Evolutionary conservation across 2,888 invertebrate species (phyloP), one percentile per base, ranked within the genome.

Genomic region (Apotomis betuletana): DNA sequence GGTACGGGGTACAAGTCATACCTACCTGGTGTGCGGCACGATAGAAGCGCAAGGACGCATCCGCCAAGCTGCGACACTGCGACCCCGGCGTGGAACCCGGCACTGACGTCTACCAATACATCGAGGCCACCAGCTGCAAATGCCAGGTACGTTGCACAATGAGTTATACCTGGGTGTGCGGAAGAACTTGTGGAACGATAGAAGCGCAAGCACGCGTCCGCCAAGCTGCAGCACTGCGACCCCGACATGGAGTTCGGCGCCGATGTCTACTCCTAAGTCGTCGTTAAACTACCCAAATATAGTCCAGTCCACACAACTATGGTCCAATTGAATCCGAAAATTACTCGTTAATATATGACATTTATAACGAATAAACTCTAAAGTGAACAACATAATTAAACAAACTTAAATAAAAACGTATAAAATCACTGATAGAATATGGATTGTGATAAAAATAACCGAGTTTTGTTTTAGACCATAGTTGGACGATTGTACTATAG

Each of bases 11-110:
- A 96, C 89, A 98, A 97, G 85, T 97, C 97, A 0, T 95, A 95
- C 79, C 98, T 85, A n/a, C n/a, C n/a, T n/a, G 97, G 97, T 0
- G 97, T 98, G 0, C 6, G 41, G 98, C 87, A 97, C 85, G 96
- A 95, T 27, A 27, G 0, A 95, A 95, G 0, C 93, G 96, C 3
- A 94, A 94, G 74, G 94, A 95, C 65, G 94, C 95, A 0, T 94
- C 95, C 13, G 95, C 95, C 0, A 94, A 94, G 61, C 90, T 98
- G 55, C 91, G 94, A 5, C 92, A 97, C 83, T 98, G 98, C 83
- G 97, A 98, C 82, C 95, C 95, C 0, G 96, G 95, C 8, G 96
- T 95, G 0, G 92, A 94, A 73, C 93, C 95, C 0, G 96, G 95
- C 63, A 96, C 96, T 0, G 95, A 96, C 52, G 92, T 95, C 52